Percentiles rank a stretch among this genome's conserved stretches.
These are phyloP conservation scores for Paramisgurnus dabryanus DNA, from an alignment of 2,113 vertebrate genomes.

Conservation along the genomic window DNA sequence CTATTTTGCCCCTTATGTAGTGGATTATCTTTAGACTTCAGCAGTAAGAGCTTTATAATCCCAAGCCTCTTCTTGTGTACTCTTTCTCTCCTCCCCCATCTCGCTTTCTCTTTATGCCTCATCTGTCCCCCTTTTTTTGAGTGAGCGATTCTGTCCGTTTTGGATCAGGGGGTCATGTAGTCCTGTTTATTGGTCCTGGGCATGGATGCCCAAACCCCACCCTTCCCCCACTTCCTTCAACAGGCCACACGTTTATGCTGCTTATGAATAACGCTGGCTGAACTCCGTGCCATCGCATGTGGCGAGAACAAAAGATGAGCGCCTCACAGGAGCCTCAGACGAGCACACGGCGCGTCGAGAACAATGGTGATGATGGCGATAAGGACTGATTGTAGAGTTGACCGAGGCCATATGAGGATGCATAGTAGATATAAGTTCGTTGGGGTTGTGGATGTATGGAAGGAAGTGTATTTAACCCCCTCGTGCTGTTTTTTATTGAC, in stretches of 20 bases:
- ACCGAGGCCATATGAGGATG: neutral
- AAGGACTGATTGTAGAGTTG: slow-evolving; percentile 60
- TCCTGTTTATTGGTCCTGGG: slow-evolving; percentile 30
- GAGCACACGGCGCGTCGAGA: slow-evolving; percentile 65
- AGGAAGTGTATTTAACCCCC: no score
- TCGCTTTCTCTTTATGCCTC: neutral
- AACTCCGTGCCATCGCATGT: slow-evolving; percentile 68
- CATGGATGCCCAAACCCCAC: slow-evolving; percentile 50
- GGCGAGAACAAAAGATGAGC: slow-evolving; percentile 74
- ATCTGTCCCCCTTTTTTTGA: slow-evolving; percentile 4
- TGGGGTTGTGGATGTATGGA: no score
- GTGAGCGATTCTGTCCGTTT: slow-evolving; percentile 58
- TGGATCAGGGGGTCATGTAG: slow-evolving; percentile 48
- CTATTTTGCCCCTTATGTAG: neutral
- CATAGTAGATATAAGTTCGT: neutral
- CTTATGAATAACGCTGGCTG: slow-evolving; percentile 78
- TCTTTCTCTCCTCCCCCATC: slow-evolving; percentile 18
- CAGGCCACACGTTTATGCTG: slow-evolving; percentile 74
- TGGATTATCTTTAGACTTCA: slow-evolving; percentile 10
- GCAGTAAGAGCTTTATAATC: slow-evolving; percentile 5
- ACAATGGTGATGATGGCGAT: slow-evolving; percentile 71
- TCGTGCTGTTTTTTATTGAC: no score
- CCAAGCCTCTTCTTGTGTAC: neutral
- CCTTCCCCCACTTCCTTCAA: slow-evolving; percentile 54
- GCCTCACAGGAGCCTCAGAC: slow-evolving; percentile 69